A percentile compares a stretch with the other conserved stretches of the same genome.
Conservation (phyloP, 37 sponge, comb jelly and placozoan genomes). For the Trichoplax adhaerens region DNA sequence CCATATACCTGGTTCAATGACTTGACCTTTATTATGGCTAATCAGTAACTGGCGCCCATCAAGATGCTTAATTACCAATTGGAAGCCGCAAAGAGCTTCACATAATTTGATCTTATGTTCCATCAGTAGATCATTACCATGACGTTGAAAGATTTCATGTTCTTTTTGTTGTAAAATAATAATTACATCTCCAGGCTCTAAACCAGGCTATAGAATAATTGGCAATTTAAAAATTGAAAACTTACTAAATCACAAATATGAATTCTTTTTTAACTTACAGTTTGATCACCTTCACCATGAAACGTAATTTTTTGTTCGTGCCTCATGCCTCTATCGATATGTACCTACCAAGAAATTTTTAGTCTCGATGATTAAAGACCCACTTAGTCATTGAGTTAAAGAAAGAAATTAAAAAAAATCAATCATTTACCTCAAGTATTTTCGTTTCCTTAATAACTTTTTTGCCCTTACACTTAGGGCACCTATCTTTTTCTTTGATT, state of each 20-base stretch:
- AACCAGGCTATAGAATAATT: constrained; percentile 49
- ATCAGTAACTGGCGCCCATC: constrained; percentile 72
- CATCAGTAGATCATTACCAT: constrained; percentile 66
- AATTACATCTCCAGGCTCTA: constrained; percentile 87
- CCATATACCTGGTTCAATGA: constrained; percentile 29
- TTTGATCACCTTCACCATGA: constrained; percentile 83
- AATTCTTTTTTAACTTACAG: constrained; percentile 11
- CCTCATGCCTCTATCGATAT: constrained; percentile 90
- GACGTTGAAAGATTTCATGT: constrained; percentile 46
- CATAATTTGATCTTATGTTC: constrained; percentile 62
- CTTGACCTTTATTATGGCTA: constrained; percentile 65
- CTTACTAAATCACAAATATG: not conserved
- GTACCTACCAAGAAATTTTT: constrained; percentile 27
- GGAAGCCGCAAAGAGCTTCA: constrained; percentile 89
- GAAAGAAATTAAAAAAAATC: not conserved
- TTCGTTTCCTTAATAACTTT: constrained; percentile 72
- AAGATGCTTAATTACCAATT: constrained; percentile 42
- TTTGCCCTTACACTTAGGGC: constrained; percentile 56
- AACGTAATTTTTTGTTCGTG: constrained; percentile 88
- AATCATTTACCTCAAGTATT: constrained; percentile 52
- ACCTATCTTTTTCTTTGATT: constrained; percentile 74
- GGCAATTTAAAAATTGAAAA: not conserved
- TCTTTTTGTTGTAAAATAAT: constrained; percentile 82
- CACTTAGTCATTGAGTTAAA: constrained; percentile 4
- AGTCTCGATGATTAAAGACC: not conserved